These are phyloP conservation scores for Sclerodermus sp. DNA, from an alignment of 2,888 invertebrate genomes.

Conservation along the genomic window DNA sequence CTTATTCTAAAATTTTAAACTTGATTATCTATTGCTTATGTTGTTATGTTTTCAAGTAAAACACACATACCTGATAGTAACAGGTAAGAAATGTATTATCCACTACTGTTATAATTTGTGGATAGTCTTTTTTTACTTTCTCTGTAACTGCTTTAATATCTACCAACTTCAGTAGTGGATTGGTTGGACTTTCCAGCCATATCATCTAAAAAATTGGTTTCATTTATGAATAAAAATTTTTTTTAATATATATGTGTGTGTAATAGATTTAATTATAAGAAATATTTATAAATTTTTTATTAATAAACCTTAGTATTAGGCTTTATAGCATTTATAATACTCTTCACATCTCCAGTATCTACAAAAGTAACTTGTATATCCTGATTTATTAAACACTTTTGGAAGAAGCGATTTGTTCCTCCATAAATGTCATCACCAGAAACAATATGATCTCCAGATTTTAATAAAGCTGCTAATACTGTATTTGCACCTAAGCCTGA, in stretches of 20 bases:
- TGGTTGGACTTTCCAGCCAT: constrained; percentile 97
- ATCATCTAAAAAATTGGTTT: constrained; percentile 70
- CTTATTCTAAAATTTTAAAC: too few relatives aligned
- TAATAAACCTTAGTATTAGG: constrained; percentile 81
- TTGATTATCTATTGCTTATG: too few relatives aligned
- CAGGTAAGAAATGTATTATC: constrained; percentile 94
- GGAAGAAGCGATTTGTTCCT: constrained; percentile 78
- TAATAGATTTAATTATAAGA: background rate
- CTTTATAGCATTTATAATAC: constrained; percentile 70
- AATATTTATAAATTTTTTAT: constrained; percentile 5
- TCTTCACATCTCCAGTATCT: constrained; percentile 71
- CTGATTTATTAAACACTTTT: constrained; percentile 66
- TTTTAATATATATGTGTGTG: background rate
- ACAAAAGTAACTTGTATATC: constrained; percentile 77
- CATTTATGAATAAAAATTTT: too few relatives aligned
- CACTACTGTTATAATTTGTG: constrained; percentile 74
- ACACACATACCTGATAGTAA: constrained; percentile 69
- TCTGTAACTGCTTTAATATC: constrained; percentile 77
- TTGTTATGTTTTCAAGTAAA: constrained; percentile 1
- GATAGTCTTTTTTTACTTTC: constrained; percentile 60
- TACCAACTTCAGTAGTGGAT: constrained; percentile 86
- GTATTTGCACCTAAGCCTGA: constrained; percentile 90
- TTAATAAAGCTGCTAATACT: constrained; percentile 73
- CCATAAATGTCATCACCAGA: constrained; percentile 94
- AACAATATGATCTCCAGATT: constrained; percentile 86